phyloP scores from a whole-genome alignment of 2,797 vertebrate genomes.

The Pseudotriccus pelzelni region DNA sequence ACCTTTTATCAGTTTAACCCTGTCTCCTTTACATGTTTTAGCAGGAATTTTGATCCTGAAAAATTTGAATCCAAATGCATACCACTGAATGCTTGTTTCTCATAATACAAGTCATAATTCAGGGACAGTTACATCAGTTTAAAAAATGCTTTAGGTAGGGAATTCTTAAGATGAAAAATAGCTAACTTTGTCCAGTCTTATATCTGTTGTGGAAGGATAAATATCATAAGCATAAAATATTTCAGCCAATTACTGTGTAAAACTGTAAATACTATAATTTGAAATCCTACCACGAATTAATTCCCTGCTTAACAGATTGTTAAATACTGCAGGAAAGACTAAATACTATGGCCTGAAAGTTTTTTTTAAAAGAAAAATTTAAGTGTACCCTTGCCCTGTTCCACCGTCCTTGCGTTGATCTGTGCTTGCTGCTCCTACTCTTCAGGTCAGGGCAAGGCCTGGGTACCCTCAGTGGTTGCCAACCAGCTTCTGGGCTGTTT shows the following conservation, averaged over 20 bases:
- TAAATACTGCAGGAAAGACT: neutral
- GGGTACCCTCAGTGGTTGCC: neutral
- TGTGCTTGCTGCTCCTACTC: neutral
- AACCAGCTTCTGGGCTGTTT: neutral
- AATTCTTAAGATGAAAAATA: neutral
- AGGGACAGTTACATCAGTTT: neutral
- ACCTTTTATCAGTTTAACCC: neutral
- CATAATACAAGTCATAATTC: neutral
- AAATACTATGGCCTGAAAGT: neutral
- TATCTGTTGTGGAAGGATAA: neutral
- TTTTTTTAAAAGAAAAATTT: neutral
- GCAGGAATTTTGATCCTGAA: neutral
- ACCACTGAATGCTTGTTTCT: neutral
- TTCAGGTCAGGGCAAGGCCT: neutral
- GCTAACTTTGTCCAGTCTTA: neutral
- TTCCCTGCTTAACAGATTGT: neutral
- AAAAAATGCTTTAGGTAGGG: neutral
- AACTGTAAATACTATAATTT: neutral
- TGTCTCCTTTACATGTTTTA: neutral
- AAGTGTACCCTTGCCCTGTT: neutral
- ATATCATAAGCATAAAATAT: neutral
- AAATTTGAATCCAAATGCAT: neutral
- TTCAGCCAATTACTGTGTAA: neutral
- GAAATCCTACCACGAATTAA: neutral
- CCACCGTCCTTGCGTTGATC: neutral